Conservation (phyloP, 1,140 invertebrate species). For the Drosophila sturtevanti region DNA sequence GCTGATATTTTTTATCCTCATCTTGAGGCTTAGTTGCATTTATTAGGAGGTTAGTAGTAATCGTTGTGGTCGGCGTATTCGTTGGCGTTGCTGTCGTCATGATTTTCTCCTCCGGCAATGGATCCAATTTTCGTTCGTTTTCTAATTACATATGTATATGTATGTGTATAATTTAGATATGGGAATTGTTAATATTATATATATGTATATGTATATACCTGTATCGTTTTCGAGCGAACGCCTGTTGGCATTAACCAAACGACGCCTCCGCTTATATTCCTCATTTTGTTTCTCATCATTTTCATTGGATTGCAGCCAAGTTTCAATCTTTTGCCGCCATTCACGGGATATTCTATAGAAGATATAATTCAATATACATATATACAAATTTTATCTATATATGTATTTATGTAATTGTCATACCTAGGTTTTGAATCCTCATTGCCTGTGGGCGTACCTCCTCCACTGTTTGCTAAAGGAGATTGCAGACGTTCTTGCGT, state of each 20-base stretch:
- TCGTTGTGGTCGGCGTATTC: slow-evolving; percentile 52
- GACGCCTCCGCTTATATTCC: slow-evolving; percentile 86
- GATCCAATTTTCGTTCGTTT: slow-evolving; percentile 89
- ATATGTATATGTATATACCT: too few relatives aligned
- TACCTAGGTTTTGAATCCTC: slow-evolving; percentile 84
- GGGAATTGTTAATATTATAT: too few relatives aligned
- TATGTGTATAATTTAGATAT: too few relatives aligned
- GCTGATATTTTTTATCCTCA: slow-evolving; percentile 83
- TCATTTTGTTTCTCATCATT: slow-evolving; percentile 90
- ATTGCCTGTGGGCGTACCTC: slow-evolving; percentile 54
- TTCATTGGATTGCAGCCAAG: slow-evolving; percentile 94
- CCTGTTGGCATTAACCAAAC: slow-evolving; percentile 87
- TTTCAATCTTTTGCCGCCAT: slow-evolving; percentile 94
- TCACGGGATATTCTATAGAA: slow-evolving; percentile 84
- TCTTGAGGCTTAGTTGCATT: slow-evolving; percentile 23
- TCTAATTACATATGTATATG: slow-evolving; percentile 84
- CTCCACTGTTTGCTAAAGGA: slow-evolving; percentile 55
- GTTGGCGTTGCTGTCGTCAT: slow-evolving; percentile 54
- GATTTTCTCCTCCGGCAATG: slow-evolving; percentile 86
- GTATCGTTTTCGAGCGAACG: slow-evolving; percentile 91
- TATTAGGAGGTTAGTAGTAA: slow-evolving; percentile 62
- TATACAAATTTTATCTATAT: too few relatives aligned
- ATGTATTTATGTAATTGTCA: neutral
- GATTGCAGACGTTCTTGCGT: slow-evolving; percentile 70
- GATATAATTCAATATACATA: neutral